Percentiles rank a stretch among this genome's conserved stretches.
Conservation (phyloP, 2,888 invertebrate species). For the Andrena hattorfiana region DNA sequence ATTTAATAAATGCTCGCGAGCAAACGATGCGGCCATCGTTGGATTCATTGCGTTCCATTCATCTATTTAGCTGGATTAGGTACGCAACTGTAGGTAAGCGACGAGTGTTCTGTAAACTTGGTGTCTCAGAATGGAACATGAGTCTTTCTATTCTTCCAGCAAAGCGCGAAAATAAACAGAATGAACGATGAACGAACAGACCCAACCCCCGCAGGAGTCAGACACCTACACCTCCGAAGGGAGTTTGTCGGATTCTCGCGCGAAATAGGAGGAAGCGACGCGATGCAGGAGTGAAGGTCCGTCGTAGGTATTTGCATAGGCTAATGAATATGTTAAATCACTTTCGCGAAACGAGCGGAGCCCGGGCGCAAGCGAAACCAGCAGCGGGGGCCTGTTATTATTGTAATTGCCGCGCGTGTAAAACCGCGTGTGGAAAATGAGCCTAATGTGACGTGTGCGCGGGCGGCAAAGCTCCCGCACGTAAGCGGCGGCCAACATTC, state of each 20-base stretch:
- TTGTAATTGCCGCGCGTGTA: slow-evolving; percentile 84
- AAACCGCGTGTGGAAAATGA: slow-evolving; percentile 83
- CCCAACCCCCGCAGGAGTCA: too few species aligned
- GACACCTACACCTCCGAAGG: too few species aligned
- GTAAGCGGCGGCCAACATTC: slow-evolving; percentile 6
- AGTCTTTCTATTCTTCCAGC: background rate
- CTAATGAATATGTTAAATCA: slow-evolving; percentile 85
- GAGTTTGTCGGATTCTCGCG: background rate
- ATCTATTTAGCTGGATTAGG: slow-evolving; percentile 46
- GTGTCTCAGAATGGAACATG: background rate
- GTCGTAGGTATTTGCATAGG: slow-evolving; percentile 79
- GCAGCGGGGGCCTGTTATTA: slow-evolving; percentile 82
- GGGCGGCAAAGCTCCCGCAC: slow-evolving; percentile 68
- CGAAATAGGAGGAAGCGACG: background rate
- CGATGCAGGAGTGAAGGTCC: background rate
- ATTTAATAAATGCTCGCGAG: slow-evolving; percentile 66
- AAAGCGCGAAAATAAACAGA: too few species aligned
- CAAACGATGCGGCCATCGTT: slow-evolving; percentile 52
- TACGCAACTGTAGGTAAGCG: background rate
- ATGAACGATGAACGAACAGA: too few species aligned
- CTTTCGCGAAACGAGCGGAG: slow-evolving; percentile 81
- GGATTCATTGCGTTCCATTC: slow-evolving; percentile 53
- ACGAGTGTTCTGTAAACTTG: slow-evolving; percentile 1
- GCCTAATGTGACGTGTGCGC: slow-evolving; percentile 83
- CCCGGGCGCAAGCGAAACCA: slow-evolving; percentile 73